Evolutionary conservation across 2,797 vertebrate species (phyloP).

Genomic region (Centroberyx gerrardi): DNA sequence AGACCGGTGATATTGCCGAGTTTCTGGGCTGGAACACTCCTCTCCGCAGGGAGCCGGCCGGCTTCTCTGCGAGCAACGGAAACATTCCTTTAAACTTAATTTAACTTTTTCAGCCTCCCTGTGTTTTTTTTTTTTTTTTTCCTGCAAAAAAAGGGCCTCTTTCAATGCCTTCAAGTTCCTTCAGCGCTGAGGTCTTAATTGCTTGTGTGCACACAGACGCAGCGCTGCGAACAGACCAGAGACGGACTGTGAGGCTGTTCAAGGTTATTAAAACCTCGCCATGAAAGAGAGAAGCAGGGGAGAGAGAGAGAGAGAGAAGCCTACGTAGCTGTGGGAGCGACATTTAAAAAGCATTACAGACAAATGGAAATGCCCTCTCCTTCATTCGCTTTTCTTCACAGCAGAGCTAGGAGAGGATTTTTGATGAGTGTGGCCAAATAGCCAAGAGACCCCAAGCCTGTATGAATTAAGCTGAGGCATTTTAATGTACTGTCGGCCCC

Average conservation of each 20-base stretch:
- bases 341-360: slow-evolving; percentile 43
- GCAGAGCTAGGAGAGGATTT: slow-evolving; percentile 1
- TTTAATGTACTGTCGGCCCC: slow-evolving; percentile 24
- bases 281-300: slow-evolving; percentile 33
- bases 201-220: slow-evolving; percentile 36
- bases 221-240: slow-evolving; percentile 37
- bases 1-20: background rate
- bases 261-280: slow-evolving; percentile 62
- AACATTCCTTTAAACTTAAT: slow-evolving; percentile 42
- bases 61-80: slow-evolving; percentile 14
- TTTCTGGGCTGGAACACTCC: slow-evolving; percentile 26
- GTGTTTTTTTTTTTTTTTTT: slow-evolving; percentile 11
- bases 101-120: slow-evolving; percentile 10
- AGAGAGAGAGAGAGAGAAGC: slow-evolving; percentile 26
- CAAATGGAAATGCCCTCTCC: slow-evolving; percentile 28
- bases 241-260: slow-evolving; percentile 34
- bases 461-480: slow-evolving; percentile 28
- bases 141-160: background rate
- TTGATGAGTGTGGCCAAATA: slow-evolving; percentile 35
- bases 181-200: slow-evolving; percentile 63
- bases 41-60: slow-evolving; percentile 12
- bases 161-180: slow-evolving; percentile 40
- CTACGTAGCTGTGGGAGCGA: slow-evolving; percentile 16
- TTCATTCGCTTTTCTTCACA: slow-evolving; percentile 4
- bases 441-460: slow-evolving; percentile 20